phyloP scores from a whole-genome alignment of 2,797 vertebrate species.

The Neosalanx taihuensis region DNA sequence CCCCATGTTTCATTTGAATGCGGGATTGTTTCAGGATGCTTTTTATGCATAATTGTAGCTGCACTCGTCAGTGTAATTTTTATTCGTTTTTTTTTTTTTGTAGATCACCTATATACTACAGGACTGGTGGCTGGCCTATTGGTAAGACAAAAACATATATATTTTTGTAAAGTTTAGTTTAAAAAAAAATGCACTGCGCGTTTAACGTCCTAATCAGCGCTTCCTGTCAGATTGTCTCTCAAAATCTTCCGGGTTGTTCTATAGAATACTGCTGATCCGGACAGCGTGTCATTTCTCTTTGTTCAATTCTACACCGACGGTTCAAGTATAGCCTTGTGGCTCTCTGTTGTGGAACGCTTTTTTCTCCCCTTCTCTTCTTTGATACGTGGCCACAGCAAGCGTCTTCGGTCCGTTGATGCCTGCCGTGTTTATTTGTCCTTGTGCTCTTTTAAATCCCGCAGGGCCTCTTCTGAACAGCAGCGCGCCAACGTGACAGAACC shows the following conservation, averaged over 20 bases:
- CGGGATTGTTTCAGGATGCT: neutral
- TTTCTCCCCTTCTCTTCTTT: slow-evolving; percentile 26
- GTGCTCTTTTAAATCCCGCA: slow-evolving; percentile 64
- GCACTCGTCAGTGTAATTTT: neutral
- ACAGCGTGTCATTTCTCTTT: slow-evolving; percentile 26
- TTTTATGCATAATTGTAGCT: neutral
- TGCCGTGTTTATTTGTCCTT: slow-evolving; percentile 64
- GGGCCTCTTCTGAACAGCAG: slow-evolving; percentile 71
- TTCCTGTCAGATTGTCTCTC: slow-evolving; percentile 20
- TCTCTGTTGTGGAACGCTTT: slow-evolving; percentile 38
- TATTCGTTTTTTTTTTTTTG: slow-evolving; percentile 37
- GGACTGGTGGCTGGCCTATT: slow-evolving; percentile 91
- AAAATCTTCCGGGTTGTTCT: slow-evolving; percentile 45
- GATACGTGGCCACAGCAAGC: slow-evolving; percentile 40
- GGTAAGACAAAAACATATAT: slow-evolving; percentile 69
- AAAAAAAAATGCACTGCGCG: neutral
- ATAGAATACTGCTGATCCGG: slow-evolving; percentile 34
- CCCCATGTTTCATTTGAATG: neutral
- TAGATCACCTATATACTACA: slow-evolving; percentile 84
- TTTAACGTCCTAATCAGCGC: neutral
- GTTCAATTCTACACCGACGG: slow-evolving; percentile 42
- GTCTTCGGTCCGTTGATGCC: slow-evolving; percentile 38
- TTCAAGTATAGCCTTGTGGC: slow-evolving; percentile 59
- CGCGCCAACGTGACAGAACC: slow-evolving; percentile 52
- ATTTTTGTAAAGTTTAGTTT: slow-evolving; percentile 15